A percentile compares a stretch with the other conserved stretches of the same genome.
These are phyloP conservation scores for Netelia melanura DNA, from an alignment of 2,888 invertebrate genomes.

Conservation along the genomic window DNA sequence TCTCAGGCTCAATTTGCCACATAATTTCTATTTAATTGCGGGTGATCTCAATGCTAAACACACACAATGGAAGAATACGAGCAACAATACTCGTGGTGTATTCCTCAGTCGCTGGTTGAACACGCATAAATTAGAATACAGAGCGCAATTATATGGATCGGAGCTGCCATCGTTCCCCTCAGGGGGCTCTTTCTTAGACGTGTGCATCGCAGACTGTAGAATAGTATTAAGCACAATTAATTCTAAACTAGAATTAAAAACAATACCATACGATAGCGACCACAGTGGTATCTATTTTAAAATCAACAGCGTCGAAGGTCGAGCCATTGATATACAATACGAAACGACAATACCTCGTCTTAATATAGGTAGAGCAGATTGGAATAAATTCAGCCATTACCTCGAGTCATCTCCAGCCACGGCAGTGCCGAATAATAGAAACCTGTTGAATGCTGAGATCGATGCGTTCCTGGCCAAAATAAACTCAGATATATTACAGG, in stretches of 20 bases:
- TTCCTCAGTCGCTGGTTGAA: not conserved
- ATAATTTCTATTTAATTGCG: constrained; percentile 57
- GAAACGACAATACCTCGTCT: not conserved
- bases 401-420: not conserved
- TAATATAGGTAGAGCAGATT: constrained; percentile 51
- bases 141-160: too few species aligned
- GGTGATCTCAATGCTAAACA: constrained; percentile 64
- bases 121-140: too few species aligned
- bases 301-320: not conserved
- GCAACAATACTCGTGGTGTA: constrained; percentile 45
- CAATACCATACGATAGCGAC: constrained; percentile 60
- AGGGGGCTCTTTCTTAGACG: too few species aligned
- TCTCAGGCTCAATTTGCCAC: constrained; percentile 18
- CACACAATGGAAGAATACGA: constrained; percentile 26
- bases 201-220: too few species aligned
- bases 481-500: constrained; percentile 12
- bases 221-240: too few species aligned
- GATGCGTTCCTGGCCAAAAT: not conserved
- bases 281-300: constrained; percentile 41
- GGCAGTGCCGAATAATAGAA: constrained; percentile 21
- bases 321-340: constrained; percentile 23
- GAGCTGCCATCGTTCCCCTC: too few species aligned
- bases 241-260: constrained; percentile 7
- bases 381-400: constrained; percentile 44
- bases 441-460: constrained; percentile 13